These are phyloP conservation scores for Choloepus didactylus DNA, from an alignment of 2,797 vertebrate species.

Conservation along the genomic window DNA sequence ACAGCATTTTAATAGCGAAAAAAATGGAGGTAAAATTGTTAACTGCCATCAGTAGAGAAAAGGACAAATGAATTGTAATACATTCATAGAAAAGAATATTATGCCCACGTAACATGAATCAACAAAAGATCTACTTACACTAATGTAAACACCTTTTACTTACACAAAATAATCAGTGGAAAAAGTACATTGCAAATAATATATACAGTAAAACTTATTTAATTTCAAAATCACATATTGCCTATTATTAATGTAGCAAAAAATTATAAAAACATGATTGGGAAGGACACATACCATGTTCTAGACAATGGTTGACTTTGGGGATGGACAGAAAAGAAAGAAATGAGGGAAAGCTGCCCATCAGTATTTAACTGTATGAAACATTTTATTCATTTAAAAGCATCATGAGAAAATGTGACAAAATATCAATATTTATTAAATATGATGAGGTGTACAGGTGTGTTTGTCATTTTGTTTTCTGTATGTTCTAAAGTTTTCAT, in stretches of 20 bases:
- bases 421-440: neutral
- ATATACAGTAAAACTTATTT: neutral
- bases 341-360: no score
- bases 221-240: neutral
- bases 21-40: neutral
- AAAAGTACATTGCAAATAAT: conserved; percentile 22
- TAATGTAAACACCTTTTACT: neutral
- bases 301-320: neutral
- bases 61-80: conserved; percentile 8
- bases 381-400: neutral
- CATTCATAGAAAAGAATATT: neutral
- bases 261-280: neutral
- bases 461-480: neutral
- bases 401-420: neutral
- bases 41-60: neutral
- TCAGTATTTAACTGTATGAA: neutral
- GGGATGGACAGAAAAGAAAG: neutral
- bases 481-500: conserved; percentile 9
- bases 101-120: neutral
- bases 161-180: neutral
- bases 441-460: neutral
- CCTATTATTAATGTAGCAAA: neutral
- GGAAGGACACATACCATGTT: neutral
- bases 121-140: neutral
- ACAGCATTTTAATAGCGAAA: neutral